phyloP scores from a whole-genome alignment of 2,888 invertebrate species.

The Heliconius erato region DNA sequence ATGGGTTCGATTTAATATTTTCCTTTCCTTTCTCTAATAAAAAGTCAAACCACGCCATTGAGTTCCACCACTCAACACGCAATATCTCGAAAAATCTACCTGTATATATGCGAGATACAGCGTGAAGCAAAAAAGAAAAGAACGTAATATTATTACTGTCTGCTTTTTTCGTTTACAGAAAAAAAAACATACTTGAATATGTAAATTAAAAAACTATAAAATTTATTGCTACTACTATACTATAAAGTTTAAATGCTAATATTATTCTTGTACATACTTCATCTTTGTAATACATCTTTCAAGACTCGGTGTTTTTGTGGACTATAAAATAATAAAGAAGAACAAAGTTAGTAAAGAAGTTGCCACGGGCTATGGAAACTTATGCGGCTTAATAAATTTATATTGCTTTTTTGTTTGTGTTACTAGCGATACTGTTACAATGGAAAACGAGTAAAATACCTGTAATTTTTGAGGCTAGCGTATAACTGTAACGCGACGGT shows the following conservation, averaged over 20 bases:
- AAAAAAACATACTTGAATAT: not conserved
- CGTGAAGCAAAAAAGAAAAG: too few species aligned
- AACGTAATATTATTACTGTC: too few species aligned
- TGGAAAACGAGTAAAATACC: not conserved
- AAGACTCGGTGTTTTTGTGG: slow-evolving; percentile 29
- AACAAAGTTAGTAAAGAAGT: slow-evolving; percentile 39
- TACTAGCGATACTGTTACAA: slow-evolving; percentile 29
- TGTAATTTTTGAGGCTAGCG: not conserved
- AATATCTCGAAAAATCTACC: too few species aligned
- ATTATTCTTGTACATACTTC: slow-evolving; percentile 6
- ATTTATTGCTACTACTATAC: too few species aligned
- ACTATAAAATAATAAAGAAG: slow-evolving; percentile 40
- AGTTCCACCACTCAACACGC: too few species aligned
- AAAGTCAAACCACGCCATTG: too few species aligned
- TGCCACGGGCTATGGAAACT: slow-evolving; percentile 35
- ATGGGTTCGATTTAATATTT: too few species aligned
- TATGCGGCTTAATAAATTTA: slow-evolving; percentile 41
- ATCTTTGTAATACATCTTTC: slow-evolving; percentile 18
- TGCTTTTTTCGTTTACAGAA: not conserved
- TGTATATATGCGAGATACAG: too few species aligned
- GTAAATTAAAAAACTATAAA: too few species aligned
- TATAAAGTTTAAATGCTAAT: not conserved
- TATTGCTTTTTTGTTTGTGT: slow-evolving; percentile 38
- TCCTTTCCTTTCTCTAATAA: too few species aligned
- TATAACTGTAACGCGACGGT: too few species aligned